Percentiles rank a stretch among this genome's conserved stretches.
Conservation (phyloP, 2,797 vertebrate genomes). For the Notolepis coatsorum region DNA sequence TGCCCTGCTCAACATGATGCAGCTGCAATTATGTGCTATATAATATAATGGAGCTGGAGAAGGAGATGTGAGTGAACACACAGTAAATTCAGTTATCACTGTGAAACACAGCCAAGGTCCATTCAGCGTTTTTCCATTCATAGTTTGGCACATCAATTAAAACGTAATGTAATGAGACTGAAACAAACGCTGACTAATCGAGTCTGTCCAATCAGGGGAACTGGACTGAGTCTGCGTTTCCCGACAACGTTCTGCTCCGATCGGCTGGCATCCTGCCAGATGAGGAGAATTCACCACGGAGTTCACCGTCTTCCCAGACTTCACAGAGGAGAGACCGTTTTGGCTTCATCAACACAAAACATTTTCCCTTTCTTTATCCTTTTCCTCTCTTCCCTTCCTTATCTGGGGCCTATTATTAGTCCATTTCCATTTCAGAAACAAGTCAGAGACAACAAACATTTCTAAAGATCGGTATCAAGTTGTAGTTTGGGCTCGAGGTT, state of each 20-base stretch:
- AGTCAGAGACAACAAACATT: conserved; percentile 12
- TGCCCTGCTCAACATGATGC: conserved; percentile 50
- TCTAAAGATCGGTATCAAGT: conserved; percentile 44
- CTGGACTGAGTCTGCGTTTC: conserved; percentile 29
- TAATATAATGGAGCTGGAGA: conserved; percentile 7
- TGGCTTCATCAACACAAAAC: conserved; percentile 29
- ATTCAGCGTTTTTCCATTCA: conserved; percentile 22
- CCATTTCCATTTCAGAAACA: background rate
- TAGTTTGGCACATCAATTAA: conserved; percentile 32
- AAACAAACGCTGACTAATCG: conserved; percentile 29
- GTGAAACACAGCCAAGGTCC: conserved; percentile 15
- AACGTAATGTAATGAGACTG: conserved; percentile 30
- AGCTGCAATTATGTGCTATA: conserved; percentile 23
- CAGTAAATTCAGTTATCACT: conserved; percentile 1
- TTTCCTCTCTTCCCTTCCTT: background rate
- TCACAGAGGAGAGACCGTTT: conserved; percentile 35
- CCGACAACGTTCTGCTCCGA: conserved; percentile 20
- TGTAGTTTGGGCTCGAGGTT: conserved; percentile 33
- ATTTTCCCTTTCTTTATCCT: background rate
- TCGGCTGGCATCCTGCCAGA: conserved; percentile 5
- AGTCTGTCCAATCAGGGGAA: conserved; percentile 16
- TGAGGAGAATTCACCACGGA: conserved; percentile 4
- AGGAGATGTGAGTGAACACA: conserved; percentile 24
- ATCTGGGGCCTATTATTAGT: background rate
- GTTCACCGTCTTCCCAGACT: background rate